Base-by-base conservation (phyloP, 1,140 invertebrate species). In the Diachasmimorpha longicaudata region DNA sequence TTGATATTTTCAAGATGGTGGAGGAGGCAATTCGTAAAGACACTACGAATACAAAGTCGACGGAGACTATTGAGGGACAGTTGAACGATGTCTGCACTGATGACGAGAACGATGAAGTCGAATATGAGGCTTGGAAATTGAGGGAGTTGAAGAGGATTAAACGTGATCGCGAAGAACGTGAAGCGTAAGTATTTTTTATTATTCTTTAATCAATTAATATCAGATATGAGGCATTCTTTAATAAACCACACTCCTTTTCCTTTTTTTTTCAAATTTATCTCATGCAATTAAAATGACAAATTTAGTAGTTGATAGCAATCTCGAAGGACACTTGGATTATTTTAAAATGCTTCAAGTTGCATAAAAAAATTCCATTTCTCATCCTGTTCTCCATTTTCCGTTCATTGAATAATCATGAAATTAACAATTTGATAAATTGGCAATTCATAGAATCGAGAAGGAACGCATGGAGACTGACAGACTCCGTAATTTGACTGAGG, bases 111-210 rank as follows among this genome's bases (percentile, higher is more conserved):
- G 97, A 99, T 84, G 98, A 99, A 87, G 92, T 98, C 6, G 97
- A 98, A 82, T 99, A 99, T 85, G 98, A 99, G 88, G 92, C 95
- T 0, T 99, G 98, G 98, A 99, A 99, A 89, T 83, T 98, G 6
- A 90, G 99, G 31, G 99, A 99, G 90, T 91, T 99, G 81, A 98
- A 98, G 86, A 89, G 99, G 48, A 94, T 99, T 39, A 99, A 99
- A 87, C 90, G 97, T 16, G 97, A 99, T 86, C 93, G 97, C 79
- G 98, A 99, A 82, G 97, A 99, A 89, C 90, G 96, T 81, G 98
- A 99, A 91, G 91, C 93, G 94, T 96, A 90, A 91, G 93, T 92
- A 76, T 81, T 75, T 75, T 81, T 76, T 21, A 31, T 67, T 31
- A 48, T 21, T 63, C 13, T 52, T 36, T 3, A 70, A 23, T 44